Evolutionary conservation across 1,140 invertebrate genomes (phyloP).

Genomic region (Akabosia matsudoensis): DNA sequence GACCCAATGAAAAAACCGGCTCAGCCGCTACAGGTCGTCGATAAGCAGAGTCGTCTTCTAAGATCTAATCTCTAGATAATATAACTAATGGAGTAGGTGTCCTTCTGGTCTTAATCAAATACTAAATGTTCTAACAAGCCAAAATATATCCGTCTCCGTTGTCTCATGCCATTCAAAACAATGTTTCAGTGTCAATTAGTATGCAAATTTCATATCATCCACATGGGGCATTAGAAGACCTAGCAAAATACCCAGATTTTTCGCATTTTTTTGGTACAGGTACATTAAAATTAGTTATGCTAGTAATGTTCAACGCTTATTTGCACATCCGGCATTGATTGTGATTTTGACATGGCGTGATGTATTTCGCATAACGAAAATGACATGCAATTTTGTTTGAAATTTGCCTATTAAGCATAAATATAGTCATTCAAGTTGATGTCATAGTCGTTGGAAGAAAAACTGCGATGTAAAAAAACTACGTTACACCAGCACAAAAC

Average conservation of each 20-base stretch:
- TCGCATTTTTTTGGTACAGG: no score
- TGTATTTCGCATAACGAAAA: not conserved
- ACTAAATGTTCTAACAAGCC: not conserved
- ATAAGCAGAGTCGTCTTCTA: not conserved
- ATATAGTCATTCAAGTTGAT: not conserved
- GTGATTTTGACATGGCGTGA: not conserved
- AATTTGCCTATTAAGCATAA: not conserved
- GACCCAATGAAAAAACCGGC: constrained; percentile 9
- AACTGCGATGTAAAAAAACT: not conserved
- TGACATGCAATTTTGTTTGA: not conserved
- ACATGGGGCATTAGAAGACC: not conserved
- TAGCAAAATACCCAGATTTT: no score
- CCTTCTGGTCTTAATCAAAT: not conserved
- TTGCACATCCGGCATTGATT: constrained; percentile 11
- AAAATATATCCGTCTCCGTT: not conserved
- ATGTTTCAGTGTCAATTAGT: not conserved
- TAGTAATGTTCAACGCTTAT: not conserved
- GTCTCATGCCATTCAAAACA: no score
- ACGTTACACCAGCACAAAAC: not conserved
- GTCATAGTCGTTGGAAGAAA: not conserved
- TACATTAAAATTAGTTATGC: no score
- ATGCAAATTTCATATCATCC: not conserved
- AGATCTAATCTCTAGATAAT: not conserved
- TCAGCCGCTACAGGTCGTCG: not conserved
- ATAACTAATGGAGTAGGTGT: not conserved